Evolutionary conservation across 1,140 invertebrate genomes (phyloP).

Genomic region (Tribolium madens): DNA sequence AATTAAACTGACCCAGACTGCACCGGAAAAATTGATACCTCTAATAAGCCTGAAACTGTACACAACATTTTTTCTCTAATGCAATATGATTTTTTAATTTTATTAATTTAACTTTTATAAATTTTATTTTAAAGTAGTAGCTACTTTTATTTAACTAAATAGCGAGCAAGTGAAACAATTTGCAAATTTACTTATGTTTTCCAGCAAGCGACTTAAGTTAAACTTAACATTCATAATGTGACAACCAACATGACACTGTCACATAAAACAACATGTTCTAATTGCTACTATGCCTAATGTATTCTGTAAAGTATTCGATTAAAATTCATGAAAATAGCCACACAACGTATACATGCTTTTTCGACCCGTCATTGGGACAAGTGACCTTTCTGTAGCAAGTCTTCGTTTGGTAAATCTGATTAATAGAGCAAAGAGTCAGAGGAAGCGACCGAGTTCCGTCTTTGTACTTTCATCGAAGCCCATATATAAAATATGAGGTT

Average conservation of each 20-base stretch:
- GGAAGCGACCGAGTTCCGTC: conserved; percentile 23
- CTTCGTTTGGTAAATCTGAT: conserved; percentile 6
- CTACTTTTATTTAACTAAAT: not conserved
- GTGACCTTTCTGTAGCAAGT: not conserved
- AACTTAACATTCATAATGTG: not conserved
- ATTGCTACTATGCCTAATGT: not conserved
- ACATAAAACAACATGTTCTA: not conserved
- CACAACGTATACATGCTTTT: not conserved
- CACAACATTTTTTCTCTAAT: too few species aligned
- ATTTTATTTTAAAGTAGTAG: too few species aligned
- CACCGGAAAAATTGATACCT: not conserved
- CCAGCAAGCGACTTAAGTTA: not conserved
- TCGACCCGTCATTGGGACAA: not conserved
- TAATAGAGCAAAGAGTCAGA: conserved; percentile 26
- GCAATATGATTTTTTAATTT: too few species aligned
- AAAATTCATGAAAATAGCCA: not conserved
- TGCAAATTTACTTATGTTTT: not conserved
- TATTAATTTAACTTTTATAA: too few species aligned
- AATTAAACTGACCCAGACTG: not conserved
- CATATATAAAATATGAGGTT: conserved; percentile 13
- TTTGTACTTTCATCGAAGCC: conserved; percentile 26
- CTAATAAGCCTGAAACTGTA: too few species aligned
- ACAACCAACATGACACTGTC: not conserved
- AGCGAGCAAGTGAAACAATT: not conserved
- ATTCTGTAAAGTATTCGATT: not conserved